Evolutionary conservation across 1,140 invertebrate species (phyloP).

Genomic region (Drosophila melanogaster): DNA sequence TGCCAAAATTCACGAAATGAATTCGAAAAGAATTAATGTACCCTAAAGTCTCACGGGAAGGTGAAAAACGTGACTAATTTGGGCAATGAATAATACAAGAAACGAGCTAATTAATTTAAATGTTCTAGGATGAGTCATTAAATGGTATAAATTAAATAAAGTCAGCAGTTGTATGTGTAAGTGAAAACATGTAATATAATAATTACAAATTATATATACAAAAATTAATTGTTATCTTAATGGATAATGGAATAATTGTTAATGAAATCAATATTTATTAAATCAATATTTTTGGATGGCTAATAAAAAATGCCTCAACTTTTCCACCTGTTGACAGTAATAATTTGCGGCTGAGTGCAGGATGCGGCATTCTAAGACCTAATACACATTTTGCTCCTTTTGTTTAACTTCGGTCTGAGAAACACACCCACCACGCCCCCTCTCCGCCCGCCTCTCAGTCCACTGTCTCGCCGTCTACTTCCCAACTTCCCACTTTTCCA

Average conservation of each 20-base stretch:
- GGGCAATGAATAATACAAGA: constrained; percentile 1
- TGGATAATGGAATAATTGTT: constrained; percentile 1
- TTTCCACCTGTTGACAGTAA: constrained; percentile 31
- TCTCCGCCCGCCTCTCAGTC: not conserved
- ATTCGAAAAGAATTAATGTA: constrained; percentile 20
- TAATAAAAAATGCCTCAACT: constrained; percentile 1
- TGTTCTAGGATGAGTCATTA: not conserved
- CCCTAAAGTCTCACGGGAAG: constrained; percentile 4
- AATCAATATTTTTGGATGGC: constrained; percentile 29
- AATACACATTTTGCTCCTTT: constrained; percentile 8
- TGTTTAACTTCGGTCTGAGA: constrained; percentile 26
- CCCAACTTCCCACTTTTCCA: not conserved
- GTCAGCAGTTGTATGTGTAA: not conserved
- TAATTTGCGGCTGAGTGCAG: constrained; percentile 18
- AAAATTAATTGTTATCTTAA: not conserved
- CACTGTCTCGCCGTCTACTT: constrained; percentile 5
- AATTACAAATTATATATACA: not conserved
- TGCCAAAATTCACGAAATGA: constrained; percentile 32
- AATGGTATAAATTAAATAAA: not conserved
- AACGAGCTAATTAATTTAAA: constrained; percentile 11
- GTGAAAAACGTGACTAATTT: constrained; percentile 21
- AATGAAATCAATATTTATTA: not conserved
- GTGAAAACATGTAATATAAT: not conserved
- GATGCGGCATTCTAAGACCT: constrained; percentile 6
- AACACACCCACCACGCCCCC: too few species aligned